phyloP scores from a whole-genome alignment of 2,113 vertebrate species.

The Stegostoma tigrinum region DNA sequence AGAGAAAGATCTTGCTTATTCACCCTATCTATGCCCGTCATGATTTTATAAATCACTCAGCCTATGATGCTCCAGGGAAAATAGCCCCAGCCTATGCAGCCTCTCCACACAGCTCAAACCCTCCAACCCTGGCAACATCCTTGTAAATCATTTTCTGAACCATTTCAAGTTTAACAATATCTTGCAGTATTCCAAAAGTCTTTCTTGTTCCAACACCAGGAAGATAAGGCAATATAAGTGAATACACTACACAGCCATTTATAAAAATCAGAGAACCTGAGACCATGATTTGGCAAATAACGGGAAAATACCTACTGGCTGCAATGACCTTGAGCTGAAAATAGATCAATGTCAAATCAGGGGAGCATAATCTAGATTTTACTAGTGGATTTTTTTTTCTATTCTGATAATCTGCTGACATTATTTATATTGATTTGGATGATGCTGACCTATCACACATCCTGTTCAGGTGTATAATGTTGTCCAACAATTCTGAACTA shows the following conservation, averaged over 20 bases:
- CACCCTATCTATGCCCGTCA: no score
- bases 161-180: no score
- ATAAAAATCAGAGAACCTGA: not conserved
- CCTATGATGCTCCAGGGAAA: no score
- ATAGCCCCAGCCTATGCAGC: no score
- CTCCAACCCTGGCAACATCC: no score
- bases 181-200: no score
- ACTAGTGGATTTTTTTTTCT: not conserved
- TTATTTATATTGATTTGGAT: not conserved
- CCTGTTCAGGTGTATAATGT: not conserved
- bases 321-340: not conserved
- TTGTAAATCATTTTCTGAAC: no score
- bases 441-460: not conserved
- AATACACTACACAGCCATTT: not conserved
- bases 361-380: not conserved
- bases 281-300: not conserved
- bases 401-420: not conserved
- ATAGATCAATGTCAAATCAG: constrained; percentile 4
- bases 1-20: no score
- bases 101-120: no score
- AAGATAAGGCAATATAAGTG: not conserved
- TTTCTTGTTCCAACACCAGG: not conserved
- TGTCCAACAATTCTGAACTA: not conserved
- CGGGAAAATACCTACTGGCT: not conserved
- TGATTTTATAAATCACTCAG: no score